phyloP scores from a whole-genome alignment of 2,113 vertebrate species.

The Urocitellus parryii region DNA sequence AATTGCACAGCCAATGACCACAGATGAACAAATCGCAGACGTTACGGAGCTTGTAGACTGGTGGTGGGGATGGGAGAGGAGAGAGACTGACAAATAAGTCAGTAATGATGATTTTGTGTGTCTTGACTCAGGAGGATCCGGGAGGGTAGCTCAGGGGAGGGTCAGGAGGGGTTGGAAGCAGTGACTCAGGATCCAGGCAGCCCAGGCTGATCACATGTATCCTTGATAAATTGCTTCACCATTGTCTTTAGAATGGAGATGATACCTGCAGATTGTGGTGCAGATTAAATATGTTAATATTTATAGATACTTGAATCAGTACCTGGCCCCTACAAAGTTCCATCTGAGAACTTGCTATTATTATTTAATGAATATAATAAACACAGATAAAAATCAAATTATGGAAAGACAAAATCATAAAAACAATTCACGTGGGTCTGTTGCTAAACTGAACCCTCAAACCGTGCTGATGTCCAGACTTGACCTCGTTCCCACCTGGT shows the following conservation, averaged over 20 bases:
- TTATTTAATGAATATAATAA: not conserved
- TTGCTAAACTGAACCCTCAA: not conserved
- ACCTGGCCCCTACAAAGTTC: not conserved
- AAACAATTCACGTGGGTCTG: not conserved
- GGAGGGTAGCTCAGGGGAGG: not conserved
- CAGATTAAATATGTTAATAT: not conserved
- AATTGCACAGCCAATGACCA: not conserved
- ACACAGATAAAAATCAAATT: not conserved
- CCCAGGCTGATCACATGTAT: too few relatives aligned
- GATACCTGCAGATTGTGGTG: not conserved
- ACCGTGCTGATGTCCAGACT: fast-evolving
- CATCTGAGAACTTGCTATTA: not conserved
- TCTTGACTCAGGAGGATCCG: not conserved
- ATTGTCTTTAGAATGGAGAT: not conserved
- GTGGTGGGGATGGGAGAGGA: not conserved
- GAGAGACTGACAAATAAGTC: not conserved
- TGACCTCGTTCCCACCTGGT: not conserved
- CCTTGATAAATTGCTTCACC: not conserved
- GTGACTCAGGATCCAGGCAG: not conserved
- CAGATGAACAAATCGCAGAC: not conserved
- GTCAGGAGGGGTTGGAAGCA: too few relatives aligned
- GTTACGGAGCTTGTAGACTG: not conserved
- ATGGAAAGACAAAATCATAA: not conserved
- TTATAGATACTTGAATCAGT: not conserved
- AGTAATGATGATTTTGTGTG: not conserved